Percentiles rank a stretch among this genome's conserved stretches.
Evolutionary conservation across 1,140 invertebrate species (phyloP).

Genomic region (Lasioglossum albipes): DNA sequence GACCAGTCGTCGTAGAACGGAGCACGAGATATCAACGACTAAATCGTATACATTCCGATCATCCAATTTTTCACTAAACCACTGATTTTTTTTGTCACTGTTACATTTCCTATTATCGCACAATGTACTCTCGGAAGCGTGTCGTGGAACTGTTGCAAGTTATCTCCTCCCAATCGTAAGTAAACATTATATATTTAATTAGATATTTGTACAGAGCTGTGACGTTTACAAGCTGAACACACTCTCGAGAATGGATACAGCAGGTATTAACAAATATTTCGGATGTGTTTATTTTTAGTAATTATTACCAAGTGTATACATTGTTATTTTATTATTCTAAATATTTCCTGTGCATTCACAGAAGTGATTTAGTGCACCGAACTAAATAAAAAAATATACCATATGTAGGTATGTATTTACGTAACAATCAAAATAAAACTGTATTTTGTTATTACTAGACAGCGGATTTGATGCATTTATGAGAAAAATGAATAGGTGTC

Average conservation of each 20-base stretch:
- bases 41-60: background rate
- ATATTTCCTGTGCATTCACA: background rate
- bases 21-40: constrained; percentile 3
- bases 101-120: constrained; percentile 8
- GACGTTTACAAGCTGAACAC: background rate
- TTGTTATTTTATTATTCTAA: background rate
- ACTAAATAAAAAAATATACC: too few species aligned
- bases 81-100: background rate
- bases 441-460: too few species aligned
- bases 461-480: too few species aligned
- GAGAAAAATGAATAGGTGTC: too few species aligned
- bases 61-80: background rate
- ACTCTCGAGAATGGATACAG: background rate
- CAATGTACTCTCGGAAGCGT: constrained; percentile 76
- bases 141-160: constrained; percentile 76
- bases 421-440: too few species aligned
- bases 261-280: too few species aligned
- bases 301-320: background rate
- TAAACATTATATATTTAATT: constrained; percentile 44
- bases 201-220: background rate
- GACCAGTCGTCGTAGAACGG: background rate
- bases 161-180: constrained; percentile 78
- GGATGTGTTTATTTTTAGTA: too few species aligned
- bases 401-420: too few species aligned
- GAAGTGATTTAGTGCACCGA: too few species aligned